Evolutionary conservation across 2,888 invertebrate genomes (phyloP), one percentile per base, ranked within the genome.

Genomic region (Alloplasta piceator): DNA sequence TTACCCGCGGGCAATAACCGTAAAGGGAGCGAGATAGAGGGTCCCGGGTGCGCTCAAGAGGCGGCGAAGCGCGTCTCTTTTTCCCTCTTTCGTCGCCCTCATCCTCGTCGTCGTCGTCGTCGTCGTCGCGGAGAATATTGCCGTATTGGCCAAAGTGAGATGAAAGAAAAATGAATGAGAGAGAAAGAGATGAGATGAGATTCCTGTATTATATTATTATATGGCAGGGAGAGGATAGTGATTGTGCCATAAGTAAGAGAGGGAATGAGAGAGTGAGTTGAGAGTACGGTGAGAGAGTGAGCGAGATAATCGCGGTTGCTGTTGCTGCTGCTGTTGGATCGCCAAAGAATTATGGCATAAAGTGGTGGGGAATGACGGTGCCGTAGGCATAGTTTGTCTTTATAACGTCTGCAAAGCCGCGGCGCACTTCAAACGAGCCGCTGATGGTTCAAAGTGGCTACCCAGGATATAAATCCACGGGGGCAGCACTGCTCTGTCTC

Each of bases 361-460:
- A 89, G 90, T 90, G 89, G 90, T 88, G 88, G 89, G 90, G 90
- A 89, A 90, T 90, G 89, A 91, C 90, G 90, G 86, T 90, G 91
- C 91, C 91, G 88, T 88, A 89, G 90, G 91, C 91, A 90, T 91
- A 92, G 91, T 92, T 92, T 92, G 92, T 92, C 91, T 92, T 92
- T 92, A 91, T 92, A 91, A 91, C 91, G 90, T 92, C 90, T 89
- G 89, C 89, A 87, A 86, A 89, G 87, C 86, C 89, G 90, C 90
- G 91, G 90, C 86, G 89, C 88, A 91, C 91, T 91, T 91, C 91
- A 92, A 92, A 92, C 91, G 91, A 90, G 90, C 91, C 91, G 91
- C 91, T 92, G 92, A 92, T 91, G 91, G 91, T 89, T 91, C 91
- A 90, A 91, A 92, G 92, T 92, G 92, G 89, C 90, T 91, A 90